Base-by-base conservation (phyloP, 2,113 vertebrate species). In the Benitochromis conjunctus region DNA sequence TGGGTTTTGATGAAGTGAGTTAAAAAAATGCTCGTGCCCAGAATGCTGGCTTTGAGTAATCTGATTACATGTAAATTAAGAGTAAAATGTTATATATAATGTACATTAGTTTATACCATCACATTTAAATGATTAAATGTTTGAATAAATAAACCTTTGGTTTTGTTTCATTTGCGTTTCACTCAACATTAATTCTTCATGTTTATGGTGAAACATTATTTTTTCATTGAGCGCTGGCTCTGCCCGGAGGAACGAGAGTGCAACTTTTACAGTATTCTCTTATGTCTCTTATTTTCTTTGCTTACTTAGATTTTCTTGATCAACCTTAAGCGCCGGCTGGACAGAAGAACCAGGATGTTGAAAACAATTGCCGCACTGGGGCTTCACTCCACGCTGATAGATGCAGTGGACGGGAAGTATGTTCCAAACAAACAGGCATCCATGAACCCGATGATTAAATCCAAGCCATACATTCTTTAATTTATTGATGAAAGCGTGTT, bases 391-490 rank as follows among this genome's bases (percentile, higher is more conserved):
- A 97, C 97, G 38, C 89, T 98, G 14, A 95, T 94, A 10, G 97
- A 97, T 9, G 99, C 98, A 3, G 98, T 99, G 92, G 99, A 99
- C 78, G 98, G 99, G 90, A 99, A 98, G 98, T 99, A 97, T 62
- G 96, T 95, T 80, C 46, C 81, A 82, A 51, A 64, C 79, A 29
- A 62, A 9, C 38, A 48, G 3, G 6, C 24, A 53, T 2, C 36
- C 69, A 29, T 16, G 21, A 48, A 43, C 43, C 9, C 1, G 0
- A 56, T 51, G 29, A 43, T 82, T 79, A 56, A 36, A 74, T 74
- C 56, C 4, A 24, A 54, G 43, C 24, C 12, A n/a, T 2, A 29
- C 9, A n/a, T 13, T 31, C 43, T 51, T n/a, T 31, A n/a, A 19
- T 51, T 31, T 6, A 60, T 56, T 53, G 11, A 54, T 12, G 12